Conservation (phyloP, 2,888 invertebrate species). For the Drosophila parthenogenetica region DNA sequence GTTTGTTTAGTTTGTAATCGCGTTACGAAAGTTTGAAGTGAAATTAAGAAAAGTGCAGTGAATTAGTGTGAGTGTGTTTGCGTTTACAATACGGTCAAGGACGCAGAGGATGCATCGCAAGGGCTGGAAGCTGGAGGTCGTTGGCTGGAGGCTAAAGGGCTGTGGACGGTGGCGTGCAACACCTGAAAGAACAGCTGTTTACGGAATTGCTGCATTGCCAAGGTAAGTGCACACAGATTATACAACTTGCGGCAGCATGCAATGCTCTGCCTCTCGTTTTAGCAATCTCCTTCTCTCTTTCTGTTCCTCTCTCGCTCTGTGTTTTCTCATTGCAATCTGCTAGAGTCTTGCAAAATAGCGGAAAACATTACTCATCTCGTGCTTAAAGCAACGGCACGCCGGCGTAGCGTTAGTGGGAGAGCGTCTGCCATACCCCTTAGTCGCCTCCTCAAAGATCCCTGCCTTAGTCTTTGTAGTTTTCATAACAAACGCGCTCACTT, state of each 20-base stretch:
- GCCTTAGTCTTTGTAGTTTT: not conserved
- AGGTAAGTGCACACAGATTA: conserved; percentile 46
- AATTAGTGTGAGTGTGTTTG: conserved; percentile 15
- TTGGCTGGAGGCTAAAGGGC: not conserved
- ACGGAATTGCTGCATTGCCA: conserved; percentile 37
- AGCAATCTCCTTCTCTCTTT: not conserved
- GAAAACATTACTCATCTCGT: conserved; percentile 20
- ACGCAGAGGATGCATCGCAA: conserved; percentile 20
- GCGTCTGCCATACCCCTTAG: not conserved
- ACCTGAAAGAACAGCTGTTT: not conserved
- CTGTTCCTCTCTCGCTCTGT: not conserved
- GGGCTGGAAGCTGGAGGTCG: conserved; percentile 16
- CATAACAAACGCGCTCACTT: conserved; percentile 16
- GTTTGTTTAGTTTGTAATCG: conserved; percentile 24
- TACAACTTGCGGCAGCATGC: conserved; percentile 20
- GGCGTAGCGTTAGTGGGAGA: conserved; percentile 10
- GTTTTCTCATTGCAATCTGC: conserved; percentile 6
- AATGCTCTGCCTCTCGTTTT: not conserved
- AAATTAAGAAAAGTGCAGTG: conserved; percentile 1
- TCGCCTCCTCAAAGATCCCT: not conserved
- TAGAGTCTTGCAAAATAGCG: conserved; percentile 19
- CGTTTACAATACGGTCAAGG: conserved; percentile 44
- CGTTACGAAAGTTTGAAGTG: conserved; percentile 9
- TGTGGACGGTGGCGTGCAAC: not conserved
- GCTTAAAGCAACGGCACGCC: conserved; percentile 35